Conservation (phyloP, 2,113 vertebrate genomes). For the Picathartes gymnocephalus region DNA sequence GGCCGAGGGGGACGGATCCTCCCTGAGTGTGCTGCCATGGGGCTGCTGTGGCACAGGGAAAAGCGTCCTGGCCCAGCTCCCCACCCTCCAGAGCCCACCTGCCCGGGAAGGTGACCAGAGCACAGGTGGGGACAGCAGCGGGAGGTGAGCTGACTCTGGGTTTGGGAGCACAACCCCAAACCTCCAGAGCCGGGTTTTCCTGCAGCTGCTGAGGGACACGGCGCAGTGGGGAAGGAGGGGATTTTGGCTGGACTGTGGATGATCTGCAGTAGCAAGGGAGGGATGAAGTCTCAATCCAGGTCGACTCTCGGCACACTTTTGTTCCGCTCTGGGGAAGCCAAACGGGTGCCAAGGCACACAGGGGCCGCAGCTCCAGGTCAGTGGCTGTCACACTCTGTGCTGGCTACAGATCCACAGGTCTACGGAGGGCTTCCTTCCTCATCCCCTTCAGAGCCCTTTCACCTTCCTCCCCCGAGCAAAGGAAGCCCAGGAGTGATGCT, state of each 20-base stretch:
- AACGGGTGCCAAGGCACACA: accelerated
- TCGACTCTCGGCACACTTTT: accelerated
- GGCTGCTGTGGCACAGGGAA: accelerated
- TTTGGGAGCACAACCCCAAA: not conserved
- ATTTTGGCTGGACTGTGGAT: not conserved
- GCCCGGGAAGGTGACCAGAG: not conserved
- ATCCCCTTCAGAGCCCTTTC: not conserved
- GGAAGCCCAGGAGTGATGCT: no score
- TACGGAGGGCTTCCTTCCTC: accelerated
- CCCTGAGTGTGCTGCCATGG: accelerated
- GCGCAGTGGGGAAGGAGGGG: accelerated
- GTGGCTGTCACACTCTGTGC: accelerated
- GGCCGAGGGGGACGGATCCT: accelerated
- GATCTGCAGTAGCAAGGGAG: not conserved
- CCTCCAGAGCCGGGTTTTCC: accelerated
- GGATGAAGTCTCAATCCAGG: not conserved
- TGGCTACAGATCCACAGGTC: accelerated
- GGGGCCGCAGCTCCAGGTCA: not conserved
- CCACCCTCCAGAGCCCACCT: not conserved
- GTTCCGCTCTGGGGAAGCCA: not conserved
- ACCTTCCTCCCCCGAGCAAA: not conserved
- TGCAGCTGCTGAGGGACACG: accelerated
- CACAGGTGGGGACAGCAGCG: accelerated
- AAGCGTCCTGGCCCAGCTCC: not conserved
- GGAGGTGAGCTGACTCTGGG: not conserved